These are phyloP conservation scores for Rhinichthys klamathensis DNA, from an alignment of 2,113 vertebrate genomes.

Conservation along the genomic window DNA sequence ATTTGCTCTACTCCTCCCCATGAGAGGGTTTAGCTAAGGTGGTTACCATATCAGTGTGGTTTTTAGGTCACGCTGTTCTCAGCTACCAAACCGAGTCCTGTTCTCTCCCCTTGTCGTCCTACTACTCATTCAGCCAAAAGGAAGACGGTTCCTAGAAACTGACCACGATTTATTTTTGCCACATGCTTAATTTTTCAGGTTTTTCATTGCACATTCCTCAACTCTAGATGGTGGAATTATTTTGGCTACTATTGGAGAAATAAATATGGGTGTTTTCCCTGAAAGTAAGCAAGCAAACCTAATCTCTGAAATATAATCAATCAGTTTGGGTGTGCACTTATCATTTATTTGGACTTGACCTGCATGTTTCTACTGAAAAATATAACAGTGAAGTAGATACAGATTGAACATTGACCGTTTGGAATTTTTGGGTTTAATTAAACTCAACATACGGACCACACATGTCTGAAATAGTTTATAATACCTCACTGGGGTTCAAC, in stretches of 20 bases:
- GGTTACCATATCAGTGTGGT: constrained; percentile 73
- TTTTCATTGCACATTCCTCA: not conserved
- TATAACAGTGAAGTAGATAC: not conserved
- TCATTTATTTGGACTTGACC: constrained; percentile 55
- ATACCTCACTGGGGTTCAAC: not conserved
- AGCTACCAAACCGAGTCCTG: constrained; percentile 54
- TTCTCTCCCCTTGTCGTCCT: constrained; percentile 31
- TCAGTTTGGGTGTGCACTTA: constrained; percentile 51
- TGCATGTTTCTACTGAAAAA: constrained; percentile 51
- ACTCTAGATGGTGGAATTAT: not conserved
- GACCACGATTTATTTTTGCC: not conserved
- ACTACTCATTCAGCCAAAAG: constrained; percentile 33
- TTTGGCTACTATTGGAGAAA: constrained; percentile 41
- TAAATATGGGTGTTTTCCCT: constrained; percentile 49
- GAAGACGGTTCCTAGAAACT: constrained; percentile 10
- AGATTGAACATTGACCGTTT: not conserved
- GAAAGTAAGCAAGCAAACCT: constrained; percentile 24
- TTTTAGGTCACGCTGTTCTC: constrained; percentile 67
- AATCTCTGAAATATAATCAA: constrained; percentile 50
- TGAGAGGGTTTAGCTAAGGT: constrained; percentile 65
- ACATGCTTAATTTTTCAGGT: not conserved
- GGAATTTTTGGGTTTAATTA: constrained; percentile 40
- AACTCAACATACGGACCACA: constrained; percentile 19
- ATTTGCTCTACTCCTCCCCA: constrained; percentile 73
- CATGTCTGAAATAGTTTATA: constrained; percentile 3